These are phyloP conservation scores for Charina bottae DNA, from an alignment of 2,113 vertebrate genomes.

Conservation along the genomic window DNA sequence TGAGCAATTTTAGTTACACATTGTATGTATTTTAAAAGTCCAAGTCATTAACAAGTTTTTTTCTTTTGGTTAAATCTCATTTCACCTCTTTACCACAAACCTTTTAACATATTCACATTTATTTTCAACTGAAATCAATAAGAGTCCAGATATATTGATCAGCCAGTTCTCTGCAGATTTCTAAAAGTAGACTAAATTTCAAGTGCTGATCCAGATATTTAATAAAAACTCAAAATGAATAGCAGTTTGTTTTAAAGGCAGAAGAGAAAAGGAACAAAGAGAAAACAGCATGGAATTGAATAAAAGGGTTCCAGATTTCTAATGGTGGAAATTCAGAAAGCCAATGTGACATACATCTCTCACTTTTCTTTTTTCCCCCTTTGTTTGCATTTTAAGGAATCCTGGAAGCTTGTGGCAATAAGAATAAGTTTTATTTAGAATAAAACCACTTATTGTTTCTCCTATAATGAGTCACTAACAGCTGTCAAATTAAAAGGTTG, in stretches of 20 bases:
- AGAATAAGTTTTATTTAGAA: too few relatives aligned
- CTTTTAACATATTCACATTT: neutral
- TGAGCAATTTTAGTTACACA: too few relatives aligned
- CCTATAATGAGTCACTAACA: neutral
- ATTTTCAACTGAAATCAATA: neutral
- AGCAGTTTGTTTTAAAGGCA: neutral
- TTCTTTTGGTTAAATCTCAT: neutral
- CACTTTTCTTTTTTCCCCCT: neutral
- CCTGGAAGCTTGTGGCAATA: neutral
- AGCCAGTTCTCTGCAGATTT: conserved; percentile 1
- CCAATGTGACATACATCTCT: neutral
- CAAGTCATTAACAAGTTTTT: neutral
- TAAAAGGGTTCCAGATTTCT: neutral
- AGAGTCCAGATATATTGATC: neutral
- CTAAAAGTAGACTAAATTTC: neutral
- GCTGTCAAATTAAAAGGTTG: neutral
- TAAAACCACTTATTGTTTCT: neutral
- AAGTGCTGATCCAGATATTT: neutral
- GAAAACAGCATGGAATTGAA: neutral
- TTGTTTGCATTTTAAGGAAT: neutral
- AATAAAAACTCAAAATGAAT: neutral
- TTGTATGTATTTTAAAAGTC: too few relatives aligned
- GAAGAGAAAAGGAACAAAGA: too few relatives aligned
- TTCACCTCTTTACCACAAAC: neutral
- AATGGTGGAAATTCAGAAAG: neutral